Percentiles rank a stretch among this genome's conserved stretches.
Evolutionary conservation across 2,113 vertebrate species (phyloP).

Genomic region (Daboia siamensis): DNA sequence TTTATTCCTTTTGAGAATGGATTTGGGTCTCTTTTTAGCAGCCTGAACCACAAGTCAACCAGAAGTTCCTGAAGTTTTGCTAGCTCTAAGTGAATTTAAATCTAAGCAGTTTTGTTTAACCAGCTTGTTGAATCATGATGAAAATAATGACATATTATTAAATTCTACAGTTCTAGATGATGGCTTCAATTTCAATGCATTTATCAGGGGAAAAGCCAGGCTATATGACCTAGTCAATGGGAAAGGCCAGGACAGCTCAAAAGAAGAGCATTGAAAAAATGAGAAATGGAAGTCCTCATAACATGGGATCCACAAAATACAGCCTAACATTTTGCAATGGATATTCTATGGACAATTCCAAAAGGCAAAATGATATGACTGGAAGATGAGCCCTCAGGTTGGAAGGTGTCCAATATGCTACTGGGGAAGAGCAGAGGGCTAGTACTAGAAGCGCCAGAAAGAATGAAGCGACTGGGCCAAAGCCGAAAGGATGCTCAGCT

Average conservation of each 20-base stretch:
- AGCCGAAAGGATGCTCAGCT: no score
- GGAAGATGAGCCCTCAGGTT: no score
- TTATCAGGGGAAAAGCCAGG: not conserved
- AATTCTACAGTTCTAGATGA: not conserved
- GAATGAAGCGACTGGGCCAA: no score
- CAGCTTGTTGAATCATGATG: not conserved
- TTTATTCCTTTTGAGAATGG: slow-evolving; percentile 13
- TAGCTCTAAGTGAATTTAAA: not conserved
- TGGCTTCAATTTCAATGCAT: not conserved
- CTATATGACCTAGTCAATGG: not conserved
- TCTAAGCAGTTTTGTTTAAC: not conserved
- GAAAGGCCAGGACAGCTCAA: not conserved
- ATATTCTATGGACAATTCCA: not conserved
- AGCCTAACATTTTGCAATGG: not conserved
- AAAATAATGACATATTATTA: not conserved
- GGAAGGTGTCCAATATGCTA: no score
- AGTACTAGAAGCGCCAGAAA: no score
- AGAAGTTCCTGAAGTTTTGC: not conserved
- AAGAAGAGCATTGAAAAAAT: not conserved
- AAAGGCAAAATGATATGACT: no score
- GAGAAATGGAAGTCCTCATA: not conserved
- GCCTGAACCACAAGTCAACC: not conserved
- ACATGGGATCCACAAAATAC: not conserved
- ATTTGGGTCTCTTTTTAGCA: not conserved
- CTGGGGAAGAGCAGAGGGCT: no score